Conservation (phyloP, 2,113 vertebrate species). For the Pelecanoides urinatrix region DNA sequence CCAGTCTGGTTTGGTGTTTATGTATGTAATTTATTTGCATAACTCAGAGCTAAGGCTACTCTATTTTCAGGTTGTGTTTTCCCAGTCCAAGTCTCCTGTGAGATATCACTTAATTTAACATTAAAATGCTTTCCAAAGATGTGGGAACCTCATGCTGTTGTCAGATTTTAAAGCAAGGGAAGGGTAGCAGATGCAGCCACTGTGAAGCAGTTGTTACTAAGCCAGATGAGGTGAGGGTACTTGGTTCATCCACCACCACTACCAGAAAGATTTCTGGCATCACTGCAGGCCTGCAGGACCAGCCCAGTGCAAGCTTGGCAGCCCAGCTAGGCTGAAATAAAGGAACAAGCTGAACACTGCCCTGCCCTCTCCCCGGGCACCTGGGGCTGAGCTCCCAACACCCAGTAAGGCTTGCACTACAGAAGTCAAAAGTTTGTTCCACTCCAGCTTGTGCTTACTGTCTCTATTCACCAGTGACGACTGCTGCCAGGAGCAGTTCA, state of each 20-base stretch:
- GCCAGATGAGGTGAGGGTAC: background rate
- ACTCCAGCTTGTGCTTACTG: background rate
- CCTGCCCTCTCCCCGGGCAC: background rate
- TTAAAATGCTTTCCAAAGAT: background rate
- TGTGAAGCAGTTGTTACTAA: background rate
- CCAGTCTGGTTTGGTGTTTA: background rate
- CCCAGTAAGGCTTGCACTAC: background rate
- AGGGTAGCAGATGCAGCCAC: background rate
- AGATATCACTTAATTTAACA: background rate
- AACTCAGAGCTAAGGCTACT: background rate
- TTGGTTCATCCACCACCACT: background rate
- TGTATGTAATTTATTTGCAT: background rate
- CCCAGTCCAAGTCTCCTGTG: background rate
- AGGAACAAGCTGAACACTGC: background rate
- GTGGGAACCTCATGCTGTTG: background rate
- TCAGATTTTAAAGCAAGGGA: background rate
- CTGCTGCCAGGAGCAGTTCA: background rate
- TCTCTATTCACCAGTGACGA: background rate
- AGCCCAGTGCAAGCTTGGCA: background rate
- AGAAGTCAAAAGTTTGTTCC: background rate
- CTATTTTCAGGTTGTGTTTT: background rate
- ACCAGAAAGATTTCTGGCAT: background rate
- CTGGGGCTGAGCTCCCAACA: background rate
- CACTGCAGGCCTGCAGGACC: background rate
- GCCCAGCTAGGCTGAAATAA: background rate